Evolutionary conservation across 2,113 vertebrate genomes (phyloP).

Genomic region (Mustela lutreola): DNA sequence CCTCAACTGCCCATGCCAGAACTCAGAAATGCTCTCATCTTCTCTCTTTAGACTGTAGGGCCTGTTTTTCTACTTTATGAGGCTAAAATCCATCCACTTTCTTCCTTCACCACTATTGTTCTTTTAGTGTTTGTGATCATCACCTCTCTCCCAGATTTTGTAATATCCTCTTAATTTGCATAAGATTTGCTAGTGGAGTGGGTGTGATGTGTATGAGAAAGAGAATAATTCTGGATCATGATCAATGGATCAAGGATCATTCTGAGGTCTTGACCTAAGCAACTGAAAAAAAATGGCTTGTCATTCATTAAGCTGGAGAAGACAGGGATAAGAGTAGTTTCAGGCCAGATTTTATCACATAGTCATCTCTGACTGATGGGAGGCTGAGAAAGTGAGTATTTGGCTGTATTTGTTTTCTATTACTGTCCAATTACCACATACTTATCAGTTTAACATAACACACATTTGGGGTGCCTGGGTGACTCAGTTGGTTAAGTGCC

Average conservation of each 20-base stretch:
- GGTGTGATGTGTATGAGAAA: constrained; percentile 16
- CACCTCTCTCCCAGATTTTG: constrained; percentile 3
- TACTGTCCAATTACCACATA: constrained; percentile 1
- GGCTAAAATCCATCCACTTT: background rate
- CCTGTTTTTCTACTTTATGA: constrained; percentile 21
- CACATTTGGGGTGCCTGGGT: background rate
- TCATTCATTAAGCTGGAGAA: constrained; percentile 32
- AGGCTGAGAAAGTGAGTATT: constrained; percentile 5
- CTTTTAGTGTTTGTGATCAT: background rate
- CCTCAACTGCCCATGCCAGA: background rate
- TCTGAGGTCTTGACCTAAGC: background rate
- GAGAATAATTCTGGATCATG: background rate
- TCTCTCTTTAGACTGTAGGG: background rate
- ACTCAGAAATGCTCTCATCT: constrained; percentile 19
- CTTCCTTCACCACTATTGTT: background rate
- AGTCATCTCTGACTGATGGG: background rate
- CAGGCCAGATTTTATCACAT: background rate
- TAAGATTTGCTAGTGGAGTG: background rate
- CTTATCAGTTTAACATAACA: constrained; percentile 36
- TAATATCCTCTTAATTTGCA: constrained; percentile 19
- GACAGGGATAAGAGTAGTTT: background rate
- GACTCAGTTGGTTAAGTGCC: background rate
- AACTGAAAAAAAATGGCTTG: constrained; percentile 46
- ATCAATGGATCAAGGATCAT: background rate
- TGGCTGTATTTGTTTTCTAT: background rate